Evolutionary conservation across 2,113 vertebrate genomes (phyloP).

Genomic region (Parus major): DNA sequence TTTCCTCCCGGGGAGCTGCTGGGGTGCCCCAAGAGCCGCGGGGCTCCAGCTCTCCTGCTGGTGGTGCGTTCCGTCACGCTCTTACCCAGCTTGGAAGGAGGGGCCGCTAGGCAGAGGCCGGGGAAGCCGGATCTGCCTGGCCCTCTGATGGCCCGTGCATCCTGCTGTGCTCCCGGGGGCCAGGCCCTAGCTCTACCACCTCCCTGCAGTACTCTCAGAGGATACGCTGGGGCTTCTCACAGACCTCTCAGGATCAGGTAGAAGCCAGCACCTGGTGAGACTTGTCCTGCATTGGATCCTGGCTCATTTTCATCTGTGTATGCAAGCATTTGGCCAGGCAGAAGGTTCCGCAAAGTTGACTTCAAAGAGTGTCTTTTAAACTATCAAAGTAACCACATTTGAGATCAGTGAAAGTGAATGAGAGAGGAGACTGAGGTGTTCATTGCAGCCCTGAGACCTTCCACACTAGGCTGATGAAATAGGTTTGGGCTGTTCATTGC

Average conservation of each 20-base stretch:
- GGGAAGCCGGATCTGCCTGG: neutral
- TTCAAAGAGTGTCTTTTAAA: neutral
- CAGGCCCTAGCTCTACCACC: neutral
- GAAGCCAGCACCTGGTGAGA: neutral
- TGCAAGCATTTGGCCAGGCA: neutral
- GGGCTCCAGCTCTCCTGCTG: neutral
- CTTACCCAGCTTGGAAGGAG: accelerated
- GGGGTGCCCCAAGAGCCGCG: accelerated
- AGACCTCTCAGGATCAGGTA: neutral
- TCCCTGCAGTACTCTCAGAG: neutral
- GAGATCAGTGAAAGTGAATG: neutral
- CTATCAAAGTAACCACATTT: neutral
- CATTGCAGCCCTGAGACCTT: neutral
- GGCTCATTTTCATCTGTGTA: neutral
- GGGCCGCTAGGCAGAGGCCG: accelerated
- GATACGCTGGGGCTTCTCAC: neutral
- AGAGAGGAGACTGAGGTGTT: neutral
- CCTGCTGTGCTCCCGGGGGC: neutral
- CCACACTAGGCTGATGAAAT: neutral
- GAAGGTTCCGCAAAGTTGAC: neutral
- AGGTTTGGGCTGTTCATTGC: neutral
- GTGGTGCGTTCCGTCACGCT: accelerated
- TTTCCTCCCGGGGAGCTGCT: accelerated
- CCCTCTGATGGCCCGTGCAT: neutral
- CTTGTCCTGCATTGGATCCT: neutral